These are phyloP conservation scores for Seriola aureovittata DNA, from an alignment of 2,113 vertebrate genomes.

Conservation along the genomic window DNA sequence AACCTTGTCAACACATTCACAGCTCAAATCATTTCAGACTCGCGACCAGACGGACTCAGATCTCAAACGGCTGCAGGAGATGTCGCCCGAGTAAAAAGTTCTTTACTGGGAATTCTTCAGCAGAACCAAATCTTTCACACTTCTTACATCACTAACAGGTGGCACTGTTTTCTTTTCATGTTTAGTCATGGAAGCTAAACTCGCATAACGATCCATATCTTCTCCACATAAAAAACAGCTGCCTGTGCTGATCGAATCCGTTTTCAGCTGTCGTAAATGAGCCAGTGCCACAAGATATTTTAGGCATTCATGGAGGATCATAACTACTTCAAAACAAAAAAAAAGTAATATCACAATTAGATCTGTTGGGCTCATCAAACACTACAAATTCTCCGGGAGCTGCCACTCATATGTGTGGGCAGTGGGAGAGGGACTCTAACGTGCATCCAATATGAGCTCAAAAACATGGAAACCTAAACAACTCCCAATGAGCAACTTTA, in stretches of 20 bases:
- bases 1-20: conserved; percentile 24
- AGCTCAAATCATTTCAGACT: conserved; percentile 20
- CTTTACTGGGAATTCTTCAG: background rate
- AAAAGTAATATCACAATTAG: too few relatives aligned
- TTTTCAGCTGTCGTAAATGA: background rate
- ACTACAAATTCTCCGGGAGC: too few relatives aligned
- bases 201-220: conserved; percentile 1
- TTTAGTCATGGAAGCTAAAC: background rate
- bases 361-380: too few relatives aligned
- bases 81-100: conserved; percentile 6
- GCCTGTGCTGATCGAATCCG: conserved; percentile 11
- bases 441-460: background rate
- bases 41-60: background rate
- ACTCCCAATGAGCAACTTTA: background rate
- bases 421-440: too few relatives aligned
- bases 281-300: background rate
- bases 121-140: conserved; percentile 6
- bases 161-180: conserved; percentile 7
- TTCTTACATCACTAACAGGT: conserved; percentile 45
- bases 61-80: conserved; percentile 16
- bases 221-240: conserved; percentile 3
- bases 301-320: too few relatives aligned
- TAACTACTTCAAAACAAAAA: background rate
- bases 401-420: background rate
- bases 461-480: too few relatives aligned